Evolutionary conservation across 2,888 invertebrate genomes (phyloP).

Genomic region (Caradrina clavipalpis): DNA sequence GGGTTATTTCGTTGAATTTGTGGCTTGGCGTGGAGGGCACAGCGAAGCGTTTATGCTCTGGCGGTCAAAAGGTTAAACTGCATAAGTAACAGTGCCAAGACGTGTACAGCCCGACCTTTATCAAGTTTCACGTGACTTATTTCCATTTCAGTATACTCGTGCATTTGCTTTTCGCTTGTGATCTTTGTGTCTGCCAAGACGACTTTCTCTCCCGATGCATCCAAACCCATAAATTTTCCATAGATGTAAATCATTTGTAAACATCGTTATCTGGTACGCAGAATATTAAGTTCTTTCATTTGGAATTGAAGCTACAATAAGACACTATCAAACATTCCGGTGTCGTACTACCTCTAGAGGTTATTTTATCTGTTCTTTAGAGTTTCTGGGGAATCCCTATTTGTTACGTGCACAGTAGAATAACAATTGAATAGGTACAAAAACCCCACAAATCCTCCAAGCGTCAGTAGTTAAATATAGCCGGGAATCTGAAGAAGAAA

Average conservation of each 20-base stretch:
- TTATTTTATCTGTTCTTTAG: background rate
- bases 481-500: slow-evolving; percentile 30
- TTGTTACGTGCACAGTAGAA: slow-evolving; percentile 8
- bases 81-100: slow-evolving; percentile 69
- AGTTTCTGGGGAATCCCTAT: slow-evolving; percentile 10
- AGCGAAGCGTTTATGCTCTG: too few species aligned
- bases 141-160: slow-evolving; percentile 69
- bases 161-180: slow-evolving; percentile 74
- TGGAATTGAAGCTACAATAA: background rate
- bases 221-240: slow-evolving; percentile 69
- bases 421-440: slow-evolving; percentile 14
- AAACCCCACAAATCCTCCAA: background rate
- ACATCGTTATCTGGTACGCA: slow-evolving; percentile 3
- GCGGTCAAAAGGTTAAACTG: too few species aligned
- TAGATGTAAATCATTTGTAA: slow-evolving; percentile 33
- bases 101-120: slow-evolving; percentile 69
- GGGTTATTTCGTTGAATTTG: too few species aligned
- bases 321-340: background rate
- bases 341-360: background rate
- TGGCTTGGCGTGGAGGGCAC: too few species aligned
- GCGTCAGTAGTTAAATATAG: slow-evolving; percentile 14
- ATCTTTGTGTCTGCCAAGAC: slow-evolving; percentile 76
- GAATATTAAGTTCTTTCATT: background rate
- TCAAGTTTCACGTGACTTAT: slow-evolving; percentile 70
- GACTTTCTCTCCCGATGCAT: slow-evolving; percentile 78